These are phyloP conservation scores for Meloidogyne floridensis DNA, from an alignment of 1,140 invertebrate genomes.

Conservation along the genomic window DNA sequence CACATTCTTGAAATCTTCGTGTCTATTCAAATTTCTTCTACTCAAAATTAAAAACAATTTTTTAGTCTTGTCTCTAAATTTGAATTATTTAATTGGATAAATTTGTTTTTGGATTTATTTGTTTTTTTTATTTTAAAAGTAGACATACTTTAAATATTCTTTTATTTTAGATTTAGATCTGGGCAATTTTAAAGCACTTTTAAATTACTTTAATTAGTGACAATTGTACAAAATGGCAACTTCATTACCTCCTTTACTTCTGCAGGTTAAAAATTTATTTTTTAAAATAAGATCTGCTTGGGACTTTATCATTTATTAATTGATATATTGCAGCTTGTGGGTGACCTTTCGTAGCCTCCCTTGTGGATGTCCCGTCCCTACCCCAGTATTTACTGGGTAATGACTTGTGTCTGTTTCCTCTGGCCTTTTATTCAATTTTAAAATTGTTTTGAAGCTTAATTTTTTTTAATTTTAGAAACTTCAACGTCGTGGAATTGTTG, in stretches of 20 bases:
- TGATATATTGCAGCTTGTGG: too few relatives aligned
- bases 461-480: slow-evolving; percentile 2
- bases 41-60: too few relatives aligned
- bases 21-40: too few relatives aligned
- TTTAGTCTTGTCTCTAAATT: background rate
- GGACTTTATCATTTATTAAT: background rate
- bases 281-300: background rate
- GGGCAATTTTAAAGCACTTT: too few relatives aligned
- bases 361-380: too few relatives aligned
- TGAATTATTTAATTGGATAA: slow-evolving; percentile 4
- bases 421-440: too few relatives aligned
- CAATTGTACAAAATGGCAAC: background rate
- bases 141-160: too few relatives aligned
- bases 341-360: too few relatives aligned
- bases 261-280: slow-evolving; percentile 15
- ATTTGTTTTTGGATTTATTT: background rate
- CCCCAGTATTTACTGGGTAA: too few relatives aligned
- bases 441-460: background rate
- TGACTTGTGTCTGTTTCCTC: too few relatives aligned
- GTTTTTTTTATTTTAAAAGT: background rate
- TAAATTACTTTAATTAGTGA: background rate
- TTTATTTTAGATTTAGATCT: too few relatives aligned
- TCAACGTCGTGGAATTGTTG: slow-evolving; percentile 13
- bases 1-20: too few relatives aligned
- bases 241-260: slow-evolving; percentile 20